Base-by-base conservation (phyloP, 2,113 vertebrate genomes). In the Polyodon spathula region DNA sequence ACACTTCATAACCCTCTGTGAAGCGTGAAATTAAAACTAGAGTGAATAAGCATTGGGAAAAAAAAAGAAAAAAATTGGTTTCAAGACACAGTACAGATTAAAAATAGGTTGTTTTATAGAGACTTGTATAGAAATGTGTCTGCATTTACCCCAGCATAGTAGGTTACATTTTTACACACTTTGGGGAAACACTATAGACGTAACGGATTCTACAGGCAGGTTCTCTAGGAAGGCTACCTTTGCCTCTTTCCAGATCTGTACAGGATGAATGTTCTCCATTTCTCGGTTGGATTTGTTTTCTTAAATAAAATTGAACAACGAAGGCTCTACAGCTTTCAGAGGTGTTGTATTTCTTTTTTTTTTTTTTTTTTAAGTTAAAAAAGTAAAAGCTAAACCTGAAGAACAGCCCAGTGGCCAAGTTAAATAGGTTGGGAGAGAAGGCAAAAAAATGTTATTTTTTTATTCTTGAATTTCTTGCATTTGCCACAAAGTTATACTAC, bases 381-480 rank as follows among this genome's bases (percentile, higher is more conserved):
- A 43, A 66, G 69, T 63, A 63, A 71, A 56, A 7, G 60, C 68
- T 73, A 72, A 70, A 77, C 74, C 62, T 68, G 78, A 68, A 76
- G 77, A 74, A 71, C 77, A 81, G 78, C 68, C 78, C 78, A 56
- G n/a, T n/a, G n/a, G n/a, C n/a, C n/a, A n/a, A n/a, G n/a, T n/a
- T n/a, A n/a, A n/a, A n/a, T n/a, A n/a, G n/a, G n/a, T n/a, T n/a
- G n/a, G n/a, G 46, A 50, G 11, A 50, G 46, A 50, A 50, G 5
- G 46, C 46, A 14, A 14, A 50, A 50, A 50, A 50, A 50, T 8
- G 11, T 12, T 50, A 50, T 10, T n/a, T 12, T 50, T 12, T 7
- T 4, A 50, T 50, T 12, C n/a, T n/a, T n/a, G n/a, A 50, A 5
- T 50, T 62, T 73, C 40, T 62, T 56, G 66, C 58, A 59, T 67